phyloP scores from a whole-genome alignment of 37 sponge, comb jelly and placozoan species.

The Halisarca cf. caerulea region DNA sequence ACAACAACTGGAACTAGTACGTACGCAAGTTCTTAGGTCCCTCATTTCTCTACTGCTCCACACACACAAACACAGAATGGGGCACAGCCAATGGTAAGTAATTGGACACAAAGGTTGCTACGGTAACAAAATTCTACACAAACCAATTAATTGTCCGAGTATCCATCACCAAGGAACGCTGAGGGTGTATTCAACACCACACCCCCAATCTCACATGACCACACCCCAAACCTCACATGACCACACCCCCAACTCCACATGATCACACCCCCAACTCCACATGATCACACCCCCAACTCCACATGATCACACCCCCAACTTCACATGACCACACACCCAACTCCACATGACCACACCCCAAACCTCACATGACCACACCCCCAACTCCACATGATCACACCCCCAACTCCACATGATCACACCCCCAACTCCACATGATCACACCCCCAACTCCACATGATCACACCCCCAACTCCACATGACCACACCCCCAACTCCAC shows the following conservation, averaged over 20 bases:
- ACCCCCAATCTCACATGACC: not conserved
- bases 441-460: not conserved
- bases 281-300: not conserved
- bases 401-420: not conserved
- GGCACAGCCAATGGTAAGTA: too few relatives aligned
- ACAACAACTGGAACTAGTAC: too few relatives aligned
- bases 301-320: not conserved
- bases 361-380: not conserved
- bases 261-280: not conserved
- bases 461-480: not conserved
- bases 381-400: not conserved
- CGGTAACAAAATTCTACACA: too few relatives aligned
- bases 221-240: not conserved
- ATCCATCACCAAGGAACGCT: too few relatives aligned
- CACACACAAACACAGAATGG: too few relatives aligned
- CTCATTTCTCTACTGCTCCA: too few relatives aligned
- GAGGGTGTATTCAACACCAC: too few relatives aligned
- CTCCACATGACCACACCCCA: not conserved
- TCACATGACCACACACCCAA: not conserved
- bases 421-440: not conserved
- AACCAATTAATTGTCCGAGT: too few relatives aligned
- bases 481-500: not conserved
- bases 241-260: not conserved
- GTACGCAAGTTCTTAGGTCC: too few relatives aligned
- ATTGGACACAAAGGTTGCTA: too few relatives aligned